A percentile compares a stretch with the other conserved stretches of the same genome.
Conservation (phyloP, 1,140 invertebrate species). For the Atta cephalotes region DNA sequence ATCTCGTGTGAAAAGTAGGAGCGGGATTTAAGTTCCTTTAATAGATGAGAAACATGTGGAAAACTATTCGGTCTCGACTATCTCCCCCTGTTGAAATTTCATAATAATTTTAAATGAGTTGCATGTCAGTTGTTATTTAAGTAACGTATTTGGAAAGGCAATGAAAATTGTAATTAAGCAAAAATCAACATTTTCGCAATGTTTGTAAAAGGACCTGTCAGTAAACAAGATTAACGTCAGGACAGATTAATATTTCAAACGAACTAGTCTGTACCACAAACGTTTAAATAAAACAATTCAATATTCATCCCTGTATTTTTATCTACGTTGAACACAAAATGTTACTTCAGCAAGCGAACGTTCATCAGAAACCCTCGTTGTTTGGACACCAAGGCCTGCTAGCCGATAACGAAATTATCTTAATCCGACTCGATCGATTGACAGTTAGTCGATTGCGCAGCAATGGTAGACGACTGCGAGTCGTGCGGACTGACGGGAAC, state of each 20-base stretch:
- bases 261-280: slow-evolving; percentile 37
- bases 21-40: slow-evolving; percentile 47
- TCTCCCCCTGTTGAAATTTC: slow-evolving; percentile 3
- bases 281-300: slow-evolving; percentile 61
- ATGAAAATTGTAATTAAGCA: background rate
- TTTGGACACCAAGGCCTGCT: slow-evolving; percentile 69
- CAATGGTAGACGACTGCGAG: slow-evolving; percentile 69
- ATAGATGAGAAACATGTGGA: slow-evolving; percentile 21
- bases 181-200: background rate
- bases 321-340: slow-evolving; percentile 73
- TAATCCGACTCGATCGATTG: slow-evolving; percentile 79
- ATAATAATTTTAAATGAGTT: slow-evolving; percentile 32
- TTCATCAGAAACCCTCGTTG: slow-evolving; percentile 76
- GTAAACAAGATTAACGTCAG: background rate
- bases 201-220: background rate
- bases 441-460: slow-evolving; percentile 78
- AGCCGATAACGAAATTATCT: slow-evolving; percentile 80
- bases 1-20: slow-evolving; percentile 1
- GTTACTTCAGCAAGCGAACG: slow-evolving; percentile 73
- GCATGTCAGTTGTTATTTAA: background rate
- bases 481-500: slow-evolving; percentile 67
- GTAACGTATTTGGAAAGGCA: background rate
- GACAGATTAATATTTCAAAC: background rate
- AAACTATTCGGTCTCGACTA: slow-evolving; percentile 17
- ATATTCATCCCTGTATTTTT: slow-evolving; percentile 64